These are phyloP conservation scores for Bubalus kerabau DNA, from an alignment of 2,113 vertebrate species.

Conservation along the genomic window DNA sequence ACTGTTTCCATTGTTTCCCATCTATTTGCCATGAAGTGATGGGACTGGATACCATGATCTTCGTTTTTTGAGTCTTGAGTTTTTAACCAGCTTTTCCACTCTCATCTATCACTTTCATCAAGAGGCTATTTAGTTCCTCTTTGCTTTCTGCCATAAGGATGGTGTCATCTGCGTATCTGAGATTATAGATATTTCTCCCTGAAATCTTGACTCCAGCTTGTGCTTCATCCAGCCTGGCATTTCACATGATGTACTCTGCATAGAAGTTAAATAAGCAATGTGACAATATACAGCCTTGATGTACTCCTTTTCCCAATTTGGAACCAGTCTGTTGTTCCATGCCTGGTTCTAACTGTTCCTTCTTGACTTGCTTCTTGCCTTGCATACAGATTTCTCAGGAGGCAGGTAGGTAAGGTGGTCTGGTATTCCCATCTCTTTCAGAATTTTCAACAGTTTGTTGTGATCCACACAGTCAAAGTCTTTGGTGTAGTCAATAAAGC, in stretches of 20 bases:
- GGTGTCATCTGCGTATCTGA: not conserved
- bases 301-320: not conserved
- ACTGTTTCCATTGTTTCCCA: not conserved
- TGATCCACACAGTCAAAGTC: not conserved
- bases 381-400: not conserved
- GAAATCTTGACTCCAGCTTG: not conserved
- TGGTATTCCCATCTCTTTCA: not conserved
- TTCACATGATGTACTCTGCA: not conserved
- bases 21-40: not conserved
- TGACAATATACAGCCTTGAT: not conserved
- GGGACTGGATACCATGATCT: not conserved
- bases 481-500: not conserved
- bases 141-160: not conserved
- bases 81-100: not conserved
- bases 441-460: not conserved
- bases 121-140: not conserved
- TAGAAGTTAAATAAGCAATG: not conserved
- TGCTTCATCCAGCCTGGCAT: not conserved
- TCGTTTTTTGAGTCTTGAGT: not conserved
- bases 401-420: not conserved
- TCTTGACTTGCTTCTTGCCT: not conserved
- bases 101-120: not conserved
- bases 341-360: not conserved
- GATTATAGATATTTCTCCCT: not conserved
- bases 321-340: not conserved